These are phyloP conservation scores for Nicator chloris DNA, from an alignment of 2,113 vertebrate species.

Conservation along the genomic window DNA sequence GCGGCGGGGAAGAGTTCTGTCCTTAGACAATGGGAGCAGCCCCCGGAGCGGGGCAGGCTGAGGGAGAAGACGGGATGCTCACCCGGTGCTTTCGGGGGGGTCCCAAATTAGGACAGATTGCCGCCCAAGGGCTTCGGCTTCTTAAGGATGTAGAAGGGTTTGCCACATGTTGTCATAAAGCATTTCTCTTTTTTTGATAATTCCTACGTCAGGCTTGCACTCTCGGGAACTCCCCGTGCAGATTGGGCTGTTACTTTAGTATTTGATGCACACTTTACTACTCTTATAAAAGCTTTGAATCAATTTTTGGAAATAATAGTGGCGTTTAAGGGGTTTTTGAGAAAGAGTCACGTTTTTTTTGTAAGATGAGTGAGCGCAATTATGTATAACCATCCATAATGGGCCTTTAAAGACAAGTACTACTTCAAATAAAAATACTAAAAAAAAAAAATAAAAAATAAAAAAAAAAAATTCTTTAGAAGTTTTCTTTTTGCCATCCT, in stretches of 20 bases:
- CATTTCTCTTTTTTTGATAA: neutral
- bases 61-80: too few species aligned
- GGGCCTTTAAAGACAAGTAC: neutral
- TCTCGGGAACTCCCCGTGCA: neutral
- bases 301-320: neutral
- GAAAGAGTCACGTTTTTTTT: neutral
- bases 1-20: neutral
- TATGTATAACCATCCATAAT: neutral
- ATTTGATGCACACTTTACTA: neutral
- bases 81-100: accelerated
- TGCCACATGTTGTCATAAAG: neutral
- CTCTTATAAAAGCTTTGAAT: neutral
- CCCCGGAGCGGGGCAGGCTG: neutral
- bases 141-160: neutral
- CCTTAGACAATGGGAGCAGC: neutral
- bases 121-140: neutral
- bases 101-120: neutral
- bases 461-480: neutral
- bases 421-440: neutral
- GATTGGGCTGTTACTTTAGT: neutral
- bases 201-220: neutral
- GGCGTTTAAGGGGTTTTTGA: neutral
- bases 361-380: neutral
- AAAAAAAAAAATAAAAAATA: too few species aligned
- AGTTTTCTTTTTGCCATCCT: neutral